phyloP scores from a whole-genome alignment of 2,888 invertebrate genomes.

The Drosophila koepferae region DNA sequence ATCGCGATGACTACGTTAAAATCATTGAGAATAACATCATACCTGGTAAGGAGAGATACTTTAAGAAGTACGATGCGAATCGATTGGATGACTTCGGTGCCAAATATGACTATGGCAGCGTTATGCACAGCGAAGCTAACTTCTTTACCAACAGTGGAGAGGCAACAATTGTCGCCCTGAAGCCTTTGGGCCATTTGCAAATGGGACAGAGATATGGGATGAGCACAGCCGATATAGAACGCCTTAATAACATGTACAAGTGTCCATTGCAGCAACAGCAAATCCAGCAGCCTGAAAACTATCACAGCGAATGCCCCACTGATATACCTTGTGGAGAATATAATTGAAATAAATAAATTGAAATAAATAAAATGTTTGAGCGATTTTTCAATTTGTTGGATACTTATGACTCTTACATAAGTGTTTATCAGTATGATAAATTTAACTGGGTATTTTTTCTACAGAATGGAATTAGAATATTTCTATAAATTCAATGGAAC shows the following conservation, averaged over 20 bases:
- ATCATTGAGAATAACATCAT: constrained; percentile 85
- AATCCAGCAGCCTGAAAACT: too few species aligned
- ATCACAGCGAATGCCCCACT: too few species aligned
- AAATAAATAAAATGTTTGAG: too few species aligned
- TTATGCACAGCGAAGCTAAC: constrained; percentile 91
- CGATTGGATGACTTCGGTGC: constrained; percentile 88
- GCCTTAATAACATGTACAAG: constrained; percentile 72
- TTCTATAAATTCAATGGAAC: too few species aligned
- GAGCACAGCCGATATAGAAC: constrained; percentile 53
- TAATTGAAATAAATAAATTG: too few species aligned
- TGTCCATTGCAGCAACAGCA: constrained; percentile 34
- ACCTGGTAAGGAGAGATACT: constrained; percentile 88
- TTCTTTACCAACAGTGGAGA: constrained; percentile 90
- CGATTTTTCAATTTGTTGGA: too few species aligned
- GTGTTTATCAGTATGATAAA: too few species aligned
- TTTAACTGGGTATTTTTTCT: too few species aligned
- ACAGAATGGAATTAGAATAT: too few species aligned
- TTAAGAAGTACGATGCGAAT: constrained; percentile 87
- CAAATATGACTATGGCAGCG: constrained; percentile 90
- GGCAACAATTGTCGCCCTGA: constrained; percentile 88
- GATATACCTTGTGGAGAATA: too few species aligned
- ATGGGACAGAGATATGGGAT: constrained; percentile 66
- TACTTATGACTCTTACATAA: too few species aligned
- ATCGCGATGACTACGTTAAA: constrained; percentile 89
- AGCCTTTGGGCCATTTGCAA: constrained; percentile 34